These are phyloP conservation scores for Microplitis demolitor DNA, from an alignment of 1,140 invertebrate species.

Conservation along the genomic window DNA sequence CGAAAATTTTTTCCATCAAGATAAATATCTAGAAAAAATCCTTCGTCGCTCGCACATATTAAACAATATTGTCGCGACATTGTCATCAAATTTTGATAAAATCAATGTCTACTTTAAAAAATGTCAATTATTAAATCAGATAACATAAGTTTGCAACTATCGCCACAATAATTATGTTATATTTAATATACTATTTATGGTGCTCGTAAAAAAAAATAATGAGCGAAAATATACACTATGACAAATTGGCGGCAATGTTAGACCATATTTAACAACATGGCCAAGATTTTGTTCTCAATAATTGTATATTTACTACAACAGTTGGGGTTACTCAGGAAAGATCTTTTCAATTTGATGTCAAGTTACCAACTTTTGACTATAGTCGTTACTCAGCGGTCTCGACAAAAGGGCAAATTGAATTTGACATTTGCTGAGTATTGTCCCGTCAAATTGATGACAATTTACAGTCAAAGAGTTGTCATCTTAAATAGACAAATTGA, in stretches of 20 bases:
- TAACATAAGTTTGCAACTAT: no score
- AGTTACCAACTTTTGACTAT: no score
- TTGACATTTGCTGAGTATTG: no score
- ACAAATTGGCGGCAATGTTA: conserved; percentile 21
- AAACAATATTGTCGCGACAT: conserved; percentile 51
- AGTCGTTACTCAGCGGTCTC: no score
- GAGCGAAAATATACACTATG: background rate
- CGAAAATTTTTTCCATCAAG: conserved; percentile 30
- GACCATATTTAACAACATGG: background rate
- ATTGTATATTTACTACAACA: no score
- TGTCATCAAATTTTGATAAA: background rate
- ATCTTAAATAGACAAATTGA: no score
- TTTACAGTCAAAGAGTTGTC: no score
- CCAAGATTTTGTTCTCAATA: background rate
- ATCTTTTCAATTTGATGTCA: no score
- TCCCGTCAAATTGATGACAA: no score
- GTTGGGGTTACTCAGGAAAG: no score
- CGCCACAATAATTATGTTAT: background rate
- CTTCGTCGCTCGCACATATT: conserved; percentile 54
- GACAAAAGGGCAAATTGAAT: no score
- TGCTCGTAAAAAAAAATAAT: background rate
- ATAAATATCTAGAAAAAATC: conserved; percentile 51
- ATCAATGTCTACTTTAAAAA: background rate
- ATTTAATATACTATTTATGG: background rate
- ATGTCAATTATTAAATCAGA: background rate